These are phyloP conservation scores for Vimba vimba DNA, from an alignment of 2,113 vertebrate genomes.

Conservation along the genomic window DNA sequence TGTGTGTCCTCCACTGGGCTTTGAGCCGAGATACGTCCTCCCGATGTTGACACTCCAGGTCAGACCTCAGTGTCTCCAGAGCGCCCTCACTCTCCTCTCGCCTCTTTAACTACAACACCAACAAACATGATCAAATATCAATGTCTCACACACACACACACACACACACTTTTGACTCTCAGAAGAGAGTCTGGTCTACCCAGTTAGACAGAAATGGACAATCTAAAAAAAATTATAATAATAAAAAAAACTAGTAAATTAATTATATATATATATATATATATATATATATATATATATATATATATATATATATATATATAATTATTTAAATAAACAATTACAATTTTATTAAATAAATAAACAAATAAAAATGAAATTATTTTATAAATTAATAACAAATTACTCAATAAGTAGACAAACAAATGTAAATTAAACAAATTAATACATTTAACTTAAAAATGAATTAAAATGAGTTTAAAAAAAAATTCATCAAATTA, in stretches of 20 bases:
- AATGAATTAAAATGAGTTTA: neutral
- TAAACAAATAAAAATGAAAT: neutral
- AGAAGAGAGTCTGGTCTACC: neutral
- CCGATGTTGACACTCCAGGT: slow-evolving; percentile 79
- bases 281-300: too few relatives aligned
- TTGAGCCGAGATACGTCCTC: slow-evolving; percentile 70
- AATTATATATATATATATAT: too few relatives aligned
- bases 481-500: neutral
- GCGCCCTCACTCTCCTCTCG: slow-evolving; percentile 71
- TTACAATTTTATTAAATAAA: neutral
- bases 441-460: neutral
- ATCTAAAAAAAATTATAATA: neutral
- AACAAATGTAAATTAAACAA: neutral
- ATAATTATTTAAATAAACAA: too few relatives aligned
- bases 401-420: neutral
- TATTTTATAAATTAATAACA: neutral
- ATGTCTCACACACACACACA: neutral
- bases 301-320: too few relatives aligned
- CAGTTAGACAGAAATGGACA: neutral
- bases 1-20: slow-evolving; percentile 80
- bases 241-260: neutral
- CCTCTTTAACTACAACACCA: slow-evolving; percentile 71
- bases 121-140: neutral
- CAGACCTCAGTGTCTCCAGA: slow-evolving; percentile 73
- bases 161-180: neutral